Evolutionary conservation across 2,888 invertebrate species (phyloP).

Genomic region (Ophonus ardosiacus): DNA sequence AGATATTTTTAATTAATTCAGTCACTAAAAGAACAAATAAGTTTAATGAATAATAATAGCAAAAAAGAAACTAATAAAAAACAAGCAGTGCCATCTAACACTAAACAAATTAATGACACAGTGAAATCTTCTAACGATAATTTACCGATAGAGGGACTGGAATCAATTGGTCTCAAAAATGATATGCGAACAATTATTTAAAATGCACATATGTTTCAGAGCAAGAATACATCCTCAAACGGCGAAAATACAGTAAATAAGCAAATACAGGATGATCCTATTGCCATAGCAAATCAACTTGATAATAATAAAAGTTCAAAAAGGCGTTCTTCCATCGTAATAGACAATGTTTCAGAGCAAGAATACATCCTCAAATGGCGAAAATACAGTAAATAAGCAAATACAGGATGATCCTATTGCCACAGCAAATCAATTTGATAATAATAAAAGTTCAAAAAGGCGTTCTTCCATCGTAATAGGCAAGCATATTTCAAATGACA

Average conservation of each 20-base stretch:
- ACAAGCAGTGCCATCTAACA: neutral
- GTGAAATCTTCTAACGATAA: neutral
- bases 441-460: neutral
- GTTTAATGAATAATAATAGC: neutral
- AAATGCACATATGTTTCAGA: neutral
- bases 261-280: neutral
- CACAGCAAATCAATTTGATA: neutral
- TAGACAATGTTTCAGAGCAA: neutral
- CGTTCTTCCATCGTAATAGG: neutral
- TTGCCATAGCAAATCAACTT: neutral
- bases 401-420: neutral
- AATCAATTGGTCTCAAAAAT: neutral
- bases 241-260: neutral
- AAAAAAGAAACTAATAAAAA: neutral
- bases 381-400: neutral
- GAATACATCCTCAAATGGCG: neutral
- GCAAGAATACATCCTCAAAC: neutral
- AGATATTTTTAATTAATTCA: neutral
- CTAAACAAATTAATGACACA: neutral
- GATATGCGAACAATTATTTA: neutral
- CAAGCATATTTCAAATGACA: neutral
- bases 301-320: neutral
- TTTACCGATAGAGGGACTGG: neutral
- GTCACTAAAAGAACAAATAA: slow-evolving; percentile 5
- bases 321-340: slow-evolving; percentile 6